Conservation (phyloP, 2,888 invertebrate genomes). For the Lasius fuliginosus region DNA sequence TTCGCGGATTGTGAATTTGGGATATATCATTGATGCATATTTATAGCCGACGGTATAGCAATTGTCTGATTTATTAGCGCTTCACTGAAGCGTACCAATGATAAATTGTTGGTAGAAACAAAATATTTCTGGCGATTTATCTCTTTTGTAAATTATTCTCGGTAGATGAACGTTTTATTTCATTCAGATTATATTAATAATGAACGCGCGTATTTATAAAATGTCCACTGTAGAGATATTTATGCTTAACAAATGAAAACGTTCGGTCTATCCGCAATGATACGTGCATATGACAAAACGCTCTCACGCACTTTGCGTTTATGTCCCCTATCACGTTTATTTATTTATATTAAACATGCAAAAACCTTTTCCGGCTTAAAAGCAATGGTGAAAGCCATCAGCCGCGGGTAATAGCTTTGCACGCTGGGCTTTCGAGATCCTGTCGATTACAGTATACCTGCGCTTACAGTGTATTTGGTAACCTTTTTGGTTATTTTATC, state of each 20-base stretch:
- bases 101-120: constrained; percentile 46
- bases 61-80: constrained; percentile 35
- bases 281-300: constrained; percentile 43
- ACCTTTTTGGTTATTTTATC: constrained; percentile 29
- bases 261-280: constrained; percentile 18
- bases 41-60: constrained; percentile 17
- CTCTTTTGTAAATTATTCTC: constrained; percentile 26
- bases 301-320: constrained; percentile 49
- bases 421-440: constrained; percentile 38
- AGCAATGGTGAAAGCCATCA: constrained; percentile 56
- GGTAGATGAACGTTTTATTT: constrained; percentile 24
- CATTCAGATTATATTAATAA: constrained; percentile 40
- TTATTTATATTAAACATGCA: constrained; percentile 56
- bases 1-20: constrained; percentile 10
- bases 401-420: constrained; percentile 54
- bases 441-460: constrained; percentile 45
- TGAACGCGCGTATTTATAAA: constrained; percentile 34
- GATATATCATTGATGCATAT: constrained; percentile 1
- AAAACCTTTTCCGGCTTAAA: constrained; percentile 55
- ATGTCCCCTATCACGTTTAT: constrained; percentile 49
- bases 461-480: constrained; percentile 25
- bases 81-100: constrained; percentile 9
- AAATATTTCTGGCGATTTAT: constrained; percentile 34
- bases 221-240: constrained; percentile 26
- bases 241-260: constrained; percentile 43